Percentiles rank a stretch among this genome's conserved stretches.
Conservation (phyloP, 2,888 invertebrate species). For the Drosophila leonis region DNA sequence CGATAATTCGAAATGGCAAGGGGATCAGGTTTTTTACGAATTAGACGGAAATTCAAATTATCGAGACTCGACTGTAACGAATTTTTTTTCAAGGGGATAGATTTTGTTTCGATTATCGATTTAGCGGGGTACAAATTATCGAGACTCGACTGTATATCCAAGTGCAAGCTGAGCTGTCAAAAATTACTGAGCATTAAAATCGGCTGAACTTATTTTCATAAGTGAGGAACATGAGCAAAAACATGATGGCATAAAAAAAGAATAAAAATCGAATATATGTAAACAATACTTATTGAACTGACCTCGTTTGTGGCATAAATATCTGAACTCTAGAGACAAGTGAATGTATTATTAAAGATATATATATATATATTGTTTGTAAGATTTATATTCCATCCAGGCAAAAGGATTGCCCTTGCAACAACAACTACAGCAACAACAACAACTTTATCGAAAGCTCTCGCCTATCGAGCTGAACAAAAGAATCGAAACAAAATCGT, state of each 20-base stretch:
- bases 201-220: background rate
- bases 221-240: background rate
- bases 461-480: conserved; percentile 18
- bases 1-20: too few relatives aligned
- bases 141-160: too few relatives aligned
- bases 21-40: too few relatives aligned
- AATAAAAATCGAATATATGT: background rate
- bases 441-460: conserved; percentile 21
- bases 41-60: too few relatives aligned
- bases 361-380: background rate
- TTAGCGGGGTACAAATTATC: too few relatives aligned
- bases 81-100: too few relatives aligned
- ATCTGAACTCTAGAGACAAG: background rate
- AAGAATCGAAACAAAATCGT: conserved; percentile 39
- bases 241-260: background rate
- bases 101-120: too few relatives aligned
- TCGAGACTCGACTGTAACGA: too few relatives aligned
- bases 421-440: conserved; percentile 11
- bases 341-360: conserved; percentile 36
- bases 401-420: background rate
- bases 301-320: background rate
- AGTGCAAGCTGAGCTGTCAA: too few relatives aligned
- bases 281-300: background rate
- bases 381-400: conserved; percentile 9
- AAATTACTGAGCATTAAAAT: too few relatives aligned